These are phyloP conservation scores for Sylvia borin DNA, from an alignment of 2,797 vertebrate species.

Conservation along the genomic window DNA sequence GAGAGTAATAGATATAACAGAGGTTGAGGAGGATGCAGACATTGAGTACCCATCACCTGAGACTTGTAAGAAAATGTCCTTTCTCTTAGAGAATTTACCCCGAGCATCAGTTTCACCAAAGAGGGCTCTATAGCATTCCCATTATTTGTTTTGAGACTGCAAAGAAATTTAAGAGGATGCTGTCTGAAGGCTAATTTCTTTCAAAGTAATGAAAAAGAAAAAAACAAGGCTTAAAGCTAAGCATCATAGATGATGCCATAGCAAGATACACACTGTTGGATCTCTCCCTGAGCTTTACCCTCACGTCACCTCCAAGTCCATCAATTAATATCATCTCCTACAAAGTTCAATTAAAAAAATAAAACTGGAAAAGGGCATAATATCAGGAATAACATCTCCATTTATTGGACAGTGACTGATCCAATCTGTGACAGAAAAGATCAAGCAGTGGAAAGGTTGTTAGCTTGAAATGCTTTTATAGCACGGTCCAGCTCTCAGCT, in stretches of 20 bases:
- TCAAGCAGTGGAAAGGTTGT: conserved; percentile 59
- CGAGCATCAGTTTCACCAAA: background rate
- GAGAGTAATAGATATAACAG: background rate
- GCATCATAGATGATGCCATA: conserved; percentile 40
- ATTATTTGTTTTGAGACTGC: background rate
- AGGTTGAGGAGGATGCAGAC: background rate
- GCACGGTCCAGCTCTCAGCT: conserved; percentile 40
- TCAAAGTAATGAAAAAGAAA: background rate
- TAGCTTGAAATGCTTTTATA: conserved; percentile 66
- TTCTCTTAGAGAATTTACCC: background rate
- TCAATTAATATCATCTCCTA: conserved; percentile 57
- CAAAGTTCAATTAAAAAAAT: conserved; percentile 60
- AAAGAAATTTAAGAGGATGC: background rate
- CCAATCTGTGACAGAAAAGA: conserved; percentile 65
- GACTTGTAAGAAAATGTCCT: background rate
- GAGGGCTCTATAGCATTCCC: background rate
- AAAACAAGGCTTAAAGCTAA: background rate
- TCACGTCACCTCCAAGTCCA: conserved; percentile 27
- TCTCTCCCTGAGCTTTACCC: background rate
- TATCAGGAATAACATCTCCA: conserved; percentile 48
- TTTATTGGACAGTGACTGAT: conserved; percentile 59
- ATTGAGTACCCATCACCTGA: background rate
- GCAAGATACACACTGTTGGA: conserved; percentile 3
- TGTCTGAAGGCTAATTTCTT: background rate
- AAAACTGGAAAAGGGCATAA: conserved; percentile 24